Evolutionary conservation across 2,888 invertebrate genomes (phyloP), one percentile per base, ranked within the genome.

Genomic region (Melanargia galathea): DNA sequence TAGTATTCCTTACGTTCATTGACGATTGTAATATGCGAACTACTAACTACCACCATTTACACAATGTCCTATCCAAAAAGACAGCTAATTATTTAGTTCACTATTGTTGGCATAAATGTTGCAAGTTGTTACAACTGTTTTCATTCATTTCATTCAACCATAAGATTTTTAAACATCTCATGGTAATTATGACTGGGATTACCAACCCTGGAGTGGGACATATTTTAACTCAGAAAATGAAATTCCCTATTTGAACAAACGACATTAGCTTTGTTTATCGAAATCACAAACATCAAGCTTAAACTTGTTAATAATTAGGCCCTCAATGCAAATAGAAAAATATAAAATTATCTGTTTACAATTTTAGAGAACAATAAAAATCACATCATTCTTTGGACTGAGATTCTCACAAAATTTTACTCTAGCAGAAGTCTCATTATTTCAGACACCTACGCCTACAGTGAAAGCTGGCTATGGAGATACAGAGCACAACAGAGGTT

Each of bases 311-410:
- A 7, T 22, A 46, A 22, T 46, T 20, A 46, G 20, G 45, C 45
- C 20, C 1, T 2, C 20, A 13, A 11, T 20, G 8, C 5, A 22
- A 20, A 43, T 20, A 18, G 7, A 7, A 8, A 13, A 55, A 40
- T 20, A 16, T 38, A 16, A 24, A 5, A 22, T 22, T n/a, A 43
- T 8, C 18, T 2, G 10, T 18, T n/a, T 43, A 18, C 16, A 7
- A 43, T 43, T 46, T 46, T 22, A 46, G 11, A 46, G 22, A 46
- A 30, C 7, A 8, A 6, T 30, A 1, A 30, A 30, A 30, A 10
- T 24, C 5, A 13, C 40, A 26, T 43, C 55, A 43, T 55, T 55
- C 43, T 55, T 7, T 6, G 26, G 24, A 46, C 45, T 22, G 20
- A 22, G 13, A 46, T 46, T 22, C 45, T 11, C 45, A 46, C 45